phyloP scores from a whole-genome alignment of 2,113 vertebrate genomes.

The Entosphenus tridentatus region DNA sequence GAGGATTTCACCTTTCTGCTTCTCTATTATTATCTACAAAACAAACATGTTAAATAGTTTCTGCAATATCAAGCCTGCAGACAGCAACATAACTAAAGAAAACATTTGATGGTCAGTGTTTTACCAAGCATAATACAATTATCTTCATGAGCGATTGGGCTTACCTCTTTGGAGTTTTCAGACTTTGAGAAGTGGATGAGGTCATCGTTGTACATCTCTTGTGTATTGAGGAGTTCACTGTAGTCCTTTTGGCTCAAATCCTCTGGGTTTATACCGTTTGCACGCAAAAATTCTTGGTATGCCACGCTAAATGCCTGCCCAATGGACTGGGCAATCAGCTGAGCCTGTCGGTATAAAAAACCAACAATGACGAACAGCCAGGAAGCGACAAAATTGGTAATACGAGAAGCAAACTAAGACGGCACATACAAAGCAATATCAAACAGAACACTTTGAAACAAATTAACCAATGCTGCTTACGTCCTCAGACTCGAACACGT shows the following conservation, averaged over 20 bases:
- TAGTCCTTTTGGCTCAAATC: conserved; percentile 98
- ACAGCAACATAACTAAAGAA: too few species aligned
- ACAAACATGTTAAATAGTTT: neutral
- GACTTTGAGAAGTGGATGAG: conserved; percentile 98
- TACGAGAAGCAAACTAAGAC: neutral
- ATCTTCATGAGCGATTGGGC: neutral
- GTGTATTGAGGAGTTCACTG: conserved; percentile 94
- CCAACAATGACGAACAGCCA: rapidly evolving
- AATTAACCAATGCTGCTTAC: conserved; percentile 30
- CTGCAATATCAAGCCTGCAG: too few species aligned
- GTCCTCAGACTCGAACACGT: conserved; percentile 91
- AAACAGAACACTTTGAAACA: neutral
- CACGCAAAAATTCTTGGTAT: conserved; percentile 89
- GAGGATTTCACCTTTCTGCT: conserved; percentile 87
- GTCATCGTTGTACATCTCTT: conserved; percentile 99
- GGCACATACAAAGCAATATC: neutral
- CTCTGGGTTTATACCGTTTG: conserved; percentile 91
- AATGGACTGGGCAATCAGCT: conserved; percentile 94
- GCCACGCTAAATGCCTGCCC: conserved; percentile 97
- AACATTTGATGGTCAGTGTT: too few species aligned
- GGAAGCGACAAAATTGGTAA: neutral
- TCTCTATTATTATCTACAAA: conserved; percentile 34
- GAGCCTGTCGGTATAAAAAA: conserved; percentile 33
- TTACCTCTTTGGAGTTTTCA: conserved; percentile 95
- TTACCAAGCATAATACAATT: conserved; percentile 15